Evolutionary conservation across 1,140 invertebrate species (phyloP), one percentile per base, ranked within the genome.

Genomic region (Lanistes nyassanus): DNA sequence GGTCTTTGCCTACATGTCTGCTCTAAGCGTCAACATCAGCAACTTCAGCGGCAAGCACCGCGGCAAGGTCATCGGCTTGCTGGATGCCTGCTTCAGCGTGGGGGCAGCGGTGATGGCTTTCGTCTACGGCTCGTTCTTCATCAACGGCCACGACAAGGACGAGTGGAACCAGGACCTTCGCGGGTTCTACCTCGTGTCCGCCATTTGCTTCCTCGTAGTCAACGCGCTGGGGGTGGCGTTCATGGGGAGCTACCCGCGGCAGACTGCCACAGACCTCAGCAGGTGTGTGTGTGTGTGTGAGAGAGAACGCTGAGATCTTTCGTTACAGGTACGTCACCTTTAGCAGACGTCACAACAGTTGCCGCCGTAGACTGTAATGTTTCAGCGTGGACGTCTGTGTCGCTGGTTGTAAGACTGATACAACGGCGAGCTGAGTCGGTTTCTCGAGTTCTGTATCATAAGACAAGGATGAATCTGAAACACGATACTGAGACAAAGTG

Each of bases 1-100:
- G n/a, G 81, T 85, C 31, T 85, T 84, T 37, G 78, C 82, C 76
- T 86, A 86, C 78, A 84, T 86, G 81, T 75, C 81, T 13, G 78
- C 80, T 26, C 66, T 86, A 68, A 83, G 79, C 3, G 79, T 80
- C 0, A 85, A 81, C 53, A 80, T 84, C 58, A 74, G 75, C 26
- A 86, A 86, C 42, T 83, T 86, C 72, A 70, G 73, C 47, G 77
- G 79, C 2, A 80, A 79, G 56, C 82, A 86, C 70, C 73, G 84
- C 29, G 84, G 84, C 0, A 84, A 83, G 29, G 76, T 86, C 5
- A 75, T 86, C 6, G 83, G 83, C 13, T 31, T 86, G 16, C 66
- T 86, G 11, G 84, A 86, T 37, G 83, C 83, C 29, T 80, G 80
- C 23, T 86, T 86, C 73, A 86, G 84, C 64, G 82, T 64, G 0